A percentile compares a stretch with the other conserved stretches of the same genome.
Evolutionary conservation across 2,888 invertebrate species (phyloP).

Genomic region (Rosalia funebris): DNA sequence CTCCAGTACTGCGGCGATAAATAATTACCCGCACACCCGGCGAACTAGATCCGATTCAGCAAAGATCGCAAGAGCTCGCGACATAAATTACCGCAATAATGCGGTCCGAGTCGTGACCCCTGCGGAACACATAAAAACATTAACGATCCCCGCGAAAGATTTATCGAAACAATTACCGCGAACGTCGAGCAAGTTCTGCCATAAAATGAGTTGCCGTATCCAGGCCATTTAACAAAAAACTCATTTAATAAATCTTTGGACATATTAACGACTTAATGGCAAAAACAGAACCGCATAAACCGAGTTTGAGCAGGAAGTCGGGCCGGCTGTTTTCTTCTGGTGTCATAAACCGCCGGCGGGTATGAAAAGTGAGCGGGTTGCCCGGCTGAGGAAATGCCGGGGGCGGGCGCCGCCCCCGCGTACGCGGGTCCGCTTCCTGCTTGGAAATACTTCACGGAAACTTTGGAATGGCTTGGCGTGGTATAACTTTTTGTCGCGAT

Average conservation of each 20-base stretch:
- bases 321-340: constrained; percentile 10
- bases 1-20: too few relatives aligned
- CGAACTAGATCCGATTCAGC: too few relatives aligned
- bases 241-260: constrained; percentile 38
- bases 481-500: too few relatives aligned
- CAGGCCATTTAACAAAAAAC: constrained; percentile 41
- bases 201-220: constrained; percentile 18
- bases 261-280: constrained; percentile 39
- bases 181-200: constrained; percentile 22
- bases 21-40: too few relatives aligned
- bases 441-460: too few relatives aligned
- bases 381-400: constrained; percentile 1
- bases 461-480: too few relatives aligned
- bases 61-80: not conserved
- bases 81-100: constrained; percentile 18
- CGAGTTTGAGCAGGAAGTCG: constrained; percentile 24
- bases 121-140: constrained; percentile 30
- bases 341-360: constrained; percentile 1
- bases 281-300: constrained; percentile 29
- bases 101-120: constrained; percentile 27
- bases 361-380: not conserved
- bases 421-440: too few relatives aligned
- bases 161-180: constrained; percentile 33
- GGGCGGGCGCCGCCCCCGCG: too few relatives aligned
- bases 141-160: constrained; percentile 27